Conservation (phyloP, 2,797 vertebrate genomes). For the Nasua narica region DNA sequence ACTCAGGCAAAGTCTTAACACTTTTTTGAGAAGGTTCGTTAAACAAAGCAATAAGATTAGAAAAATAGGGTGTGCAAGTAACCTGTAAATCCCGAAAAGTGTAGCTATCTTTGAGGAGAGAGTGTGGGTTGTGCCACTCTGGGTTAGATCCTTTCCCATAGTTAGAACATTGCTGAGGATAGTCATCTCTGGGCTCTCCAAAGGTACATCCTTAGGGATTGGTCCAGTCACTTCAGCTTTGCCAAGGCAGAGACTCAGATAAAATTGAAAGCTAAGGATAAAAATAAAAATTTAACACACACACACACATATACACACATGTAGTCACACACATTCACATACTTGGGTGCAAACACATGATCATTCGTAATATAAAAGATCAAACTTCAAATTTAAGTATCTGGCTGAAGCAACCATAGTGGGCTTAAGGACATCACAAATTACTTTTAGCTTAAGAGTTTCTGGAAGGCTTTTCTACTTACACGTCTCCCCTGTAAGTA, state of each 20-base stretch:
- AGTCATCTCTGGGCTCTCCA: neutral
- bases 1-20: neutral
- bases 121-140: neutral
- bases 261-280: neutral
- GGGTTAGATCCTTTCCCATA: neutral
- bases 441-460: neutral
- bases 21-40: neutral
- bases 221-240: neutral
- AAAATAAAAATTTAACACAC: neutral
- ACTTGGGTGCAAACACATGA: neutral
- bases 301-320: no score
- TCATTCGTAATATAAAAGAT: neutral
- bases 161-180: neutral
- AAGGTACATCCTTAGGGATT: neutral
- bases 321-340: no score
- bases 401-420: neutral
- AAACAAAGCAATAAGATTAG: neutral
- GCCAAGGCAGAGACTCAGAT: neutral
- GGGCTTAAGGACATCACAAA: neutral
- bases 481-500: neutral
- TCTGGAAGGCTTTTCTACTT: neutral
- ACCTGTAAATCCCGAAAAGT: neutral
- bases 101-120: neutral
- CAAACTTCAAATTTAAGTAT: neutral
- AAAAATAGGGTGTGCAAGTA: neutral